Base-by-base conservation (phyloP, 2,888 invertebrate species). In the Lutraria lutraria region DNA sequence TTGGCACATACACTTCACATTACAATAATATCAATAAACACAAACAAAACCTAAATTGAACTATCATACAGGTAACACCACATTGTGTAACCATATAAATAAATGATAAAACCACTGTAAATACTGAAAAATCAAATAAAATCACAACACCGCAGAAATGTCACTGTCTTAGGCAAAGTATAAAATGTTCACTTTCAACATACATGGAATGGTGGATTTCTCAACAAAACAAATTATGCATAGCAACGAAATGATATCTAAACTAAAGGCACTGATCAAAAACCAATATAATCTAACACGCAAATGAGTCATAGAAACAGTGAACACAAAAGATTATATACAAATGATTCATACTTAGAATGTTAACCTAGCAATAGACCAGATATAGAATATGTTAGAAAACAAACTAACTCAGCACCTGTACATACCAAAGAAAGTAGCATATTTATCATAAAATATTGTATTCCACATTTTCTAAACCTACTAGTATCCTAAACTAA, bases 201-300 rank as follows among this genome's bases (percentile, higher is more conserved):
- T 54, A 83, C 13, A 63, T 83, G 83, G 83, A 83, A 83, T 83
- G 83, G 43, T 31, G 16, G 81, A 83, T 21, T 83, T 83, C 43
- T 63, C 21, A 63, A 68, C n/a, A 25, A 83, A 83, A 43, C 43
- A 63, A 60, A 68, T 68, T 63, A 21, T 31, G 16, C 25, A 72
- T 31, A 72, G 72, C 72, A 8, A 72, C 25, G 0, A n/a, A 72
- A 72, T 29, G 10, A 68, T 6, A 1, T 72, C 43, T 25, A 29
- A 72, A 15, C 25, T 72, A 72, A 72, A 72, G 72, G 72, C 72
- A 72, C 72, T 72, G 31, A 60, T 60, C 12, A 60, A 21, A 60
- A 60, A 60, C 60, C n/a, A n/a, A 60, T 21, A 60, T 60, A 21
- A 60, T 8, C 0, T 60, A 60, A 60, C 21, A n/a, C 60, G 21